Conservation (phyloP, 2,888 invertebrate genomes). For the Caenorhabditis drosophilae region DNA sequence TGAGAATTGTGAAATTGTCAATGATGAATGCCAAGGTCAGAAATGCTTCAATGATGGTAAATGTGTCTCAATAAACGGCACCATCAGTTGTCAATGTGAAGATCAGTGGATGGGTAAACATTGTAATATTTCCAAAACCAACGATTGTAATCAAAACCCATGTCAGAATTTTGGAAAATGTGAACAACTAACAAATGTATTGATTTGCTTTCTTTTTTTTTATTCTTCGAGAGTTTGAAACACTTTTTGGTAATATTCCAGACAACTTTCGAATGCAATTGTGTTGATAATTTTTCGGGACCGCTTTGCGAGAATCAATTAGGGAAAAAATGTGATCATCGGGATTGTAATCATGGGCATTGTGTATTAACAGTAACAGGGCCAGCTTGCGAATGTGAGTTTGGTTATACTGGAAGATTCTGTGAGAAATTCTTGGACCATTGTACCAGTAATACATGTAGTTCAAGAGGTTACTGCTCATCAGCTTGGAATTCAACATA, state of each 20-base stretch:
- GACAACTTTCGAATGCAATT: conserved; percentile 36
- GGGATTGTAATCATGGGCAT: conserved; percentile 34
- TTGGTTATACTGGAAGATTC: conserved; percentile 46
- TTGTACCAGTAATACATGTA: conserved; percentile 45
- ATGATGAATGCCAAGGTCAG: conserved; percentile 45
- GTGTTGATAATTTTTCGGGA: conserved; percentile 46
- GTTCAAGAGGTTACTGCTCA: conserved; percentile 38
- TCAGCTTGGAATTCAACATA: conserved; percentile 47
- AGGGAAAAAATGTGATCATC: conserved; percentile 29
- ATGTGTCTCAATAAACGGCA: conserved; percentile 35
- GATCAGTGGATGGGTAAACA: conserved; percentile 48
- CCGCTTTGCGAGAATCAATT: conserved; percentile 34
- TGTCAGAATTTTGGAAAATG: conserved; percentile 35
- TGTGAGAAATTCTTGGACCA: conserved; percentile 51
- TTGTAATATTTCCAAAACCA: conserved; percentile 41
- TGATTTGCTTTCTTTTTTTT: no score
- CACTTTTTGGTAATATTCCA: conserved; percentile 8
- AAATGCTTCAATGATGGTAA: conserved; percentile 51
- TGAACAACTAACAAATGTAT: conserved; percentile 19
- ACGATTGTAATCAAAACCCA: conserved; percentile 16
- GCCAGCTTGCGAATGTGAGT: conserved; percentile 33
- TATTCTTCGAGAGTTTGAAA: no score
- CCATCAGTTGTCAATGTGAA: conserved; percentile 50
- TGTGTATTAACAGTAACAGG: conserved; percentile 31
- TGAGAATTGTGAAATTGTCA: conserved; percentile 37